Evolutionary conservation across 2,113 vertebrate species (phyloP).

Genomic region (Columba livia): DNA sequence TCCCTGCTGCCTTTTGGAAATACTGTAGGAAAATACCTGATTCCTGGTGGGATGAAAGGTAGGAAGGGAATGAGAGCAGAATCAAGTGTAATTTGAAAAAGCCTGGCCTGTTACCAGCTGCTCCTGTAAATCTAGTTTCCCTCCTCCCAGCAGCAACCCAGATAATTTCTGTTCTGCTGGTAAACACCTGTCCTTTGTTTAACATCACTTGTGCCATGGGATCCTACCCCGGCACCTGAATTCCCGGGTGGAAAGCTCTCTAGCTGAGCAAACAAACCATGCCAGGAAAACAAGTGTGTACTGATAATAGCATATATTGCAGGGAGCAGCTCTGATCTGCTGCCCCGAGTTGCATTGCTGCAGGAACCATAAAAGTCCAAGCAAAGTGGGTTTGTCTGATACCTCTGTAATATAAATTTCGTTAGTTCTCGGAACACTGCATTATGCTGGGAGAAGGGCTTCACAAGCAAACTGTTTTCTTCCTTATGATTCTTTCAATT

Average conservation of each 20-base stretch:
- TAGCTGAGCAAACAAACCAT: conserved; percentile 17
- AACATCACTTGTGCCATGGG: background rate
- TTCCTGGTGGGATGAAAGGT: background rate
- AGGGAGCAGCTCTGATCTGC: background rate
- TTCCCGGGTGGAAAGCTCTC: background rate
- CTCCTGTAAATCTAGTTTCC: background rate
- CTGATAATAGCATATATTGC: background rate
- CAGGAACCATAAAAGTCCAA: background rate
- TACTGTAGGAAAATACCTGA: background rate
- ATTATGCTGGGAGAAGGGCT: background rate
- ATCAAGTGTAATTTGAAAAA: background rate
- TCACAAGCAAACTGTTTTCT: background rate
- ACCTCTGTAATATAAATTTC: background rate
- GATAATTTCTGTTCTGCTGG: background rate
- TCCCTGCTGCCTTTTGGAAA: background rate
- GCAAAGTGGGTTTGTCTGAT: background rate
- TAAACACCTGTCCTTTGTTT: conserved; percentile 24
- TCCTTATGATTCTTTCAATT: background rate
- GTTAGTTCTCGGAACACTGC: background rate
- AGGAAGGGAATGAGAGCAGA: background rate
- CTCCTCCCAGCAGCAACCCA: background rate
- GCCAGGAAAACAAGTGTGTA: background rate
- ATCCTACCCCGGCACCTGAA: background rate
- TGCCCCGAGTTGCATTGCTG: background rate
- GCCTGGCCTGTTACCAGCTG: background rate